These are phyloP conservation scores for Cyclopterus lumpus DNA, from an alignment of 2,797 vertebrate genomes.

Conservation along the genomic window DNA sequence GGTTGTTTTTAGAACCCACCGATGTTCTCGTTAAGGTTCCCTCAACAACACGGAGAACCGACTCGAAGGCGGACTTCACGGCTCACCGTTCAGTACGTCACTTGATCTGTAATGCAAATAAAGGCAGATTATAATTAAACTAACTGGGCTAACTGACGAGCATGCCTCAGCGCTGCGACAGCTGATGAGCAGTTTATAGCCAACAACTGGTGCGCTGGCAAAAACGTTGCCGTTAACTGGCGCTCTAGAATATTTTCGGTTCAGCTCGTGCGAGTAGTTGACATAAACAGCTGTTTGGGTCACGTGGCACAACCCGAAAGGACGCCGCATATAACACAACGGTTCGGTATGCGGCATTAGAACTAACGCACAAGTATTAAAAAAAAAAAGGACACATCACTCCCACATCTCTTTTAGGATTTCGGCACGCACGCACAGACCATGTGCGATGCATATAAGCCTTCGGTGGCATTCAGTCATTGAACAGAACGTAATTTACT, in stretches of 20 bases:
- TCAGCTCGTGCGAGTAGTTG: too few relatives aligned
- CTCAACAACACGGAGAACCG: constrained; percentile 3
- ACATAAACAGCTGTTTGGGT: not conserved
- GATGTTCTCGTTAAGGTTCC: constrained; percentile 20
- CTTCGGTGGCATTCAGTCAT: not conserved
- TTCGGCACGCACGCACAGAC: not conserved
- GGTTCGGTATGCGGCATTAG: not conserved
- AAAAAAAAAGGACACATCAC: not conserved
- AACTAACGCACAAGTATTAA: not conserved
- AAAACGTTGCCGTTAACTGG: not conserved
- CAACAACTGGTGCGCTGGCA: not conserved
- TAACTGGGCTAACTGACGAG: not conserved
- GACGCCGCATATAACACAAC: not conserved
- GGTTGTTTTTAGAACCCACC: constrained; percentile 7
- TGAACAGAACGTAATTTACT: not conserved
- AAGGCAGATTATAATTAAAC: not conserved
- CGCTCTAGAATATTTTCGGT: not conserved
- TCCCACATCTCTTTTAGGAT: constrained; percentile 8
- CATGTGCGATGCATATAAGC: not conserved
- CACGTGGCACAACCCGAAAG: not conserved
- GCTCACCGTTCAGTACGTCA: not conserved
- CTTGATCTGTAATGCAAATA: not conserved
- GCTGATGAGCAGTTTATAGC: not conserved
- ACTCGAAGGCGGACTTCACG: not conserved
- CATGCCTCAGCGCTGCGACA: not conserved